Conservation (phyloP, 2,113 vertebrate species). For the Ptilorrhoa leucosticta region DNA sequence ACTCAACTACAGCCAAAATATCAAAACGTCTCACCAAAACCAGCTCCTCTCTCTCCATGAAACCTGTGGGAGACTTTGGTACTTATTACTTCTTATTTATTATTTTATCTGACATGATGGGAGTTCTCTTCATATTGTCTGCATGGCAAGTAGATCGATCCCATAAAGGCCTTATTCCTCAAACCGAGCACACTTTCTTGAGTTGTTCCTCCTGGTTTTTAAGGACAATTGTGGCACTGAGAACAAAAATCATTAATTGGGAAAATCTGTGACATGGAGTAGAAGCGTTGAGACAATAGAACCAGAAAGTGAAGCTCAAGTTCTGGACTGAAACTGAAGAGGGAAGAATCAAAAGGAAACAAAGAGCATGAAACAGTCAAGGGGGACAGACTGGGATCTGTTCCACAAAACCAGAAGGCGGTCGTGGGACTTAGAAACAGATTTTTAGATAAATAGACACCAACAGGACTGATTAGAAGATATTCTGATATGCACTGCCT, state of each 20-base stretch:
- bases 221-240: neutral
- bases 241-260: neutral
- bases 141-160: neutral
- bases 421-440: rapidly evolving
- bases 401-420: neutral
- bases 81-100: neutral
- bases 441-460: neutral
- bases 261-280: neutral
- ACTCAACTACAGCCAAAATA: neutral
- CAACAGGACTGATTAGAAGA: neutral
- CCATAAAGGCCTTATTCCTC: neutral
- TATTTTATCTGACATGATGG: neutral
- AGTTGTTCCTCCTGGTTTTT: neutral
- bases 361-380: neutral
- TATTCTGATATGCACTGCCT: neutral
- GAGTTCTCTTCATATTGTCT: neutral
- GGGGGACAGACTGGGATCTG: neutral
- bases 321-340: neutral
- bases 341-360: neutral
- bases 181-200: rapidly evolving
- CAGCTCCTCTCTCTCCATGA: neutral
- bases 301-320: neutral
- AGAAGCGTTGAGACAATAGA: neutral
- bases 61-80: neutral
- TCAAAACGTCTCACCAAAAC: neutral